Base-by-base conservation (phyloP, 2,797 vertebrate genomes). In the Bryconaethiops microstoma region DNA sequence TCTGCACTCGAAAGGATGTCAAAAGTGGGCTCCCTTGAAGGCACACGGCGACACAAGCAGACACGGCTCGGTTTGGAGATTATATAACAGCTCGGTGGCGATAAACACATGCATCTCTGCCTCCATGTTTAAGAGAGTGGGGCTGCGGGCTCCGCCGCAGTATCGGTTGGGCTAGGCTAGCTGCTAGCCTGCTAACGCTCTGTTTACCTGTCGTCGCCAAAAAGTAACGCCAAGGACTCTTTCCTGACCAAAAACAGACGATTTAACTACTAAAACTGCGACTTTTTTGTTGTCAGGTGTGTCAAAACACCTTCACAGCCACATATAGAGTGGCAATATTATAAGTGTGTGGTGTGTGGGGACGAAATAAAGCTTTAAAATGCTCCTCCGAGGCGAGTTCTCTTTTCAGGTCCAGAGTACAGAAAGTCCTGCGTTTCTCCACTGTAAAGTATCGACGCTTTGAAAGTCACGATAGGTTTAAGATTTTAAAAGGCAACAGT, bases 31-130 rank as follows among this genome's bases (percentile, higher is more conserved):
- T 57, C 70, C 48, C 40, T 70, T 74, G 64, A 21, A 42, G 42
- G 39, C 74, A 12, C 57, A 71, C 42, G 80, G 57, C 62, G 81
- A 88, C 85, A 67, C 79, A 78, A 70, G 83, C 85, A 80, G 86
- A 83, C 82, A 85, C 84, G 86, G 77, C 82, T 78, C 75, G 67
- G 85, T 77, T 85, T 86, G 84, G 85, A 79, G 77, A 86, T 94
- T 93, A 92, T 90, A 90, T 93, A 94, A 94, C 85, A 84, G 87
- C 83, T 88, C 84, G 54, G 77, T 85, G 88, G 17, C 83, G 88
- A 90, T 72, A 82, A 89, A 90, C 86, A 87, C 85, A 78, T 85
- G 88, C 89, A 88, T 84, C 88, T 64, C 84, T 85, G 82, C 86
- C 88, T 92, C 93, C 93, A 95, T 94, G 88, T 87, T 89, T 76